These are phyloP conservation scores for Aphidoletes aphidimyza DNA, from an alignment of 2,888 invertebrate genomes.

Conservation along the genomic window DNA sequence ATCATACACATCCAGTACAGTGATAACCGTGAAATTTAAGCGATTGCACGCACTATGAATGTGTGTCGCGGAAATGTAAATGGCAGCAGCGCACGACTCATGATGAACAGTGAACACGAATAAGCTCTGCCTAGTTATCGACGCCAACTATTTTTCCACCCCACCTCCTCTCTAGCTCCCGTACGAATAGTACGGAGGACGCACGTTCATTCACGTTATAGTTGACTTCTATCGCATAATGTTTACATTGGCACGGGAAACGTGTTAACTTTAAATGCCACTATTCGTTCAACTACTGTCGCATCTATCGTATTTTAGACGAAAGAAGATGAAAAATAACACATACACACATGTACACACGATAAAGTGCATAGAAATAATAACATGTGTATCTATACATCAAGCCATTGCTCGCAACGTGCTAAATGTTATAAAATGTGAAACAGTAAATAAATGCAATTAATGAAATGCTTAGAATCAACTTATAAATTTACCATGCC, in stretches of 20 bases:
- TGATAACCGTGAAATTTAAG: slow-evolving; percentile 17
- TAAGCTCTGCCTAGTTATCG: slow-evolving; percentile 15
- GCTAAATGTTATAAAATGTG: neutral
- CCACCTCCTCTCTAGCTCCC: too few relatives aligned
- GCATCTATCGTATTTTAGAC: neutral
- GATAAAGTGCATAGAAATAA: neutral
- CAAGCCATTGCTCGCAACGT: neutral
- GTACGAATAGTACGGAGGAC: neutral
- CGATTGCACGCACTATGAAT: neutral
- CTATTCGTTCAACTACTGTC: neutral
- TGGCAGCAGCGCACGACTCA: neutral
- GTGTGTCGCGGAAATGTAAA: slow-evolving; percentile 13
- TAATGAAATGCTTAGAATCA: neutral
- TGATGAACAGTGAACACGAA: neutral
- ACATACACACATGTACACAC: too few relatives aligned
- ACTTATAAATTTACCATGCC: neutral
- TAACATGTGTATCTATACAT: neutral
- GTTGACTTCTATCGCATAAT: neutral
- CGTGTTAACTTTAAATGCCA: slow-evolving; percentile 25
- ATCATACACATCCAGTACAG: too few relatives aligned
- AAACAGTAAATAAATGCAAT: neutral
- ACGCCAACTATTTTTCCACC: slow-evolving; percentile 1
- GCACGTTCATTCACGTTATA: too few relatives aligned
- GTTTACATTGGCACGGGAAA: neutral
- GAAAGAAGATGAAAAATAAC: too few relatives aligned